These are phyloP conservation scores for Zaprionus kolodkinae DNA, from an alignment of 1,140 invertebrate species.

Conservation along the genomic window DNA sequence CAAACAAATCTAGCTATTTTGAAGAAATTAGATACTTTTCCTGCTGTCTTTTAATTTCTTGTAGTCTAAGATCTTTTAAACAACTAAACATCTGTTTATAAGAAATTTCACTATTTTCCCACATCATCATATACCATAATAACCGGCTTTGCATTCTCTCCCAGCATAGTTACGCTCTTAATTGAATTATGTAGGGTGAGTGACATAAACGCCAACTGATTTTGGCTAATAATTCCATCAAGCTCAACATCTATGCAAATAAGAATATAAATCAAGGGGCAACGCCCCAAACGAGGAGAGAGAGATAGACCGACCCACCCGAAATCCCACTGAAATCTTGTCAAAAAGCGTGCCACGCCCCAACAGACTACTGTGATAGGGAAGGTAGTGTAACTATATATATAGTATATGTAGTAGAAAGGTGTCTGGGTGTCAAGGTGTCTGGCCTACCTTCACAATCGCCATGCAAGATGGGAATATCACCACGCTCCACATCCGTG, in stretches of 20 bases:
- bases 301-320: slow-evolving; percentile 29
- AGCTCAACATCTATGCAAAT: slow-evolving; percentile 52
- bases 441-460: slow-evolving; percentile 87
- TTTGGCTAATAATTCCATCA: slow-evolving; percentile 63
- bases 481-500: slow-evolving; percentile 86
- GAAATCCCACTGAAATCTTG: slow-evolving; percentile 41
- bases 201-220: slow-evolving; percentile 68
- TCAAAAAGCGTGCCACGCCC: slow-evolving; percentile 40
- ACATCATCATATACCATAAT: not conserved
- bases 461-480: slow-evolving; percentile 89
- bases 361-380: slow-evolving; percentile 50
- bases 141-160: not conserved
- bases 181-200: slow-evolving; percentile 70
- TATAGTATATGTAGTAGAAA: not conserved
- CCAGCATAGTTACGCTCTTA: slow-evolving; percentile 35
- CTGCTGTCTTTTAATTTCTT: no score
- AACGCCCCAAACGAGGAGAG: slow-evolving; percentile 18
- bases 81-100: no score
- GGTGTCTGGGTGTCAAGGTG: slow-evolving; percentile 11
- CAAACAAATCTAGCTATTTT: no score
- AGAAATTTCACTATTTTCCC: not conserved
- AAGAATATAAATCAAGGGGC: slow-evolving; percentile 16
- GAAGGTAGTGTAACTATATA: not conserved
- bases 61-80: no score
- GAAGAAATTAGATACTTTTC: no score